Conservation (phyloP, 2,888 invertebrate genomes). For the Galerucella nymphaeae region DNA sequence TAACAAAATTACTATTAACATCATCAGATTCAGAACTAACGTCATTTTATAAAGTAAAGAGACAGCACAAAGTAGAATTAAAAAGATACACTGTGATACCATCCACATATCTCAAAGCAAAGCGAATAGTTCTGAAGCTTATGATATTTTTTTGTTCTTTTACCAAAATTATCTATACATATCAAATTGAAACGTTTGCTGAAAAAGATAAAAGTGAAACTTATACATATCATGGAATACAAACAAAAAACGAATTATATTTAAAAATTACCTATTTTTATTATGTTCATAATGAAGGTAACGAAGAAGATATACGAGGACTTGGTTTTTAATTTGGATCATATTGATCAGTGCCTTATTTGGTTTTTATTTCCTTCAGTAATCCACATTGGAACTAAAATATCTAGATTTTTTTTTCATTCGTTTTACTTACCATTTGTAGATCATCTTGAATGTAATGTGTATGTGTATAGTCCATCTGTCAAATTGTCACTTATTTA, state of each 20-base stretch:
- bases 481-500: too few species aligned
- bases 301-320: constrained; percentile 47
- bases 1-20: background rate
- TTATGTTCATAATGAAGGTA: constrained; percentile 23
- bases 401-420: constrained; percentile 26
- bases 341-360: constrained; percentile 69
- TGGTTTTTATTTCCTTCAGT: constrained; percentile 67
- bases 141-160: background rate
- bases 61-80: constrained; percentile 27
- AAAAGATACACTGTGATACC: constrained; percentile 38
- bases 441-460: background rate
- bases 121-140: constrained; percentile 26
- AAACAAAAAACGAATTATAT: constrained; percentile 29
- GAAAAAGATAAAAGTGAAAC: constrained; percentile 5
- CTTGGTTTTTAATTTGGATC: constrained; percentile 65
- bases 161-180: constrained; percentile 26
- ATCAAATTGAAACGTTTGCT: constrained; percentile 22
- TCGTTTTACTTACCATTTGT: constrained; percentile 37
- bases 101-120: constrained; percentile 28
- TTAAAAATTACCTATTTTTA: constrained; percentile 26
- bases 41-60: background rate
- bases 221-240: constrained; percentile 36
- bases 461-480: too few species aligned
- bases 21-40: constrained; percentile 29
- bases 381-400: constrained; percentile 70